Evolutionary conservation across 2,797 vertebrate species (phyloP).

Genomic region (Decapterus maruadsi): DNA sequence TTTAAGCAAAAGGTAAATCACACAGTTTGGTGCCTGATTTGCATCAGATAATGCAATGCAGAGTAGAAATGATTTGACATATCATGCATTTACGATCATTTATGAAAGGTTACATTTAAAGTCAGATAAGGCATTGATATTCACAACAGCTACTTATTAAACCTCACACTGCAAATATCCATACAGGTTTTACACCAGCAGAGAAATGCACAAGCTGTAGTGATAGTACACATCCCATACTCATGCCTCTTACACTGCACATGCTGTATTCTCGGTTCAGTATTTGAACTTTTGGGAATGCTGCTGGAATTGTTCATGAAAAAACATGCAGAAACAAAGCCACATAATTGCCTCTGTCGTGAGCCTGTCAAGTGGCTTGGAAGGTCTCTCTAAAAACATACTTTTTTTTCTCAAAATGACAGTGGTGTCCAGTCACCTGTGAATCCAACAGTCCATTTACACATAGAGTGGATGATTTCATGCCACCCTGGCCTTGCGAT

Average conservation of each 20-base stretch:
- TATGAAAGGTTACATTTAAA: background rate
- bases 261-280: constrained; percentile 14
- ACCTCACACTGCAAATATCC: background rate
- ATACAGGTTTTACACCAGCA: background rate
- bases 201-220: background rate
- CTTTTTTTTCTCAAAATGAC: constrained; percentile 42
- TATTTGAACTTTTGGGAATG: constrained; percentile 41
- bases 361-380: constrained; percentile 43
- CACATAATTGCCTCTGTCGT: constrained; percentile 54
- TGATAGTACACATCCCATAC: background rate
- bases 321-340: constrained; percentile 65
- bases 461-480: constrained; percentile 85
- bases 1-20: background rate
- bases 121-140: background rate
- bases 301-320: constrained; percentile 43
- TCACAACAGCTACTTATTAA: background rate
- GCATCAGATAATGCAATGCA: too few species aligned
- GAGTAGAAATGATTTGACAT: too few species aligned
- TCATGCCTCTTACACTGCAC: constrained; percentile 22
- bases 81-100: too few species aligned
- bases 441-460: constrained; percentile 83
- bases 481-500: constrained; percentile 71
- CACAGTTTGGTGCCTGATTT: background rate
- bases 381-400: constrained; percentile 30
- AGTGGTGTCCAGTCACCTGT: constrained; percentile 72